Base-by-base conservation (phyloP, 2,888 invertebrate species). In the Caradrina kadenii region DNA sequence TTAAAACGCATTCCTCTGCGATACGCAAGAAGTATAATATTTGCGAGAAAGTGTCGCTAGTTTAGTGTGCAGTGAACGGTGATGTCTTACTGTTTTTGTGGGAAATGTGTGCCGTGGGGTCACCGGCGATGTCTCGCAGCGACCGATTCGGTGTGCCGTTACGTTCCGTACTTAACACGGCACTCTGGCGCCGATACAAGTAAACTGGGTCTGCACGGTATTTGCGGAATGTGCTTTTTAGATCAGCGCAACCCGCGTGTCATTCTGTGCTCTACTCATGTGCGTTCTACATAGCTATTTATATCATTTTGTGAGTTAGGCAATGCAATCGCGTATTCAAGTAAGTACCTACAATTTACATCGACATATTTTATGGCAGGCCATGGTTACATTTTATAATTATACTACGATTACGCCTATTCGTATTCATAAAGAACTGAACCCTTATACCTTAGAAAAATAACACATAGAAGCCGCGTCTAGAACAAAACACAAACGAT, bases 41-140 rank as follows among this genome's bases (percentile, higher is more conserved):
- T 74, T 61, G 50, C 81, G 79, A 69, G 87, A 88, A 86, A 86
- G 86, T 87, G 84, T 84, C 74, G 74, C 84, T 82, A 79, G 80
- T 81, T 72, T 73, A 73, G 81, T 78, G 76, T 79, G 83, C 81
- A 81, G 75, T 77, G 82, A 81, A 80, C 83, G 83, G 77, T 79
- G 79, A 73, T 82, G 73, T 64, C 76, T 80, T 75, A 79, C 83
- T 76, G 80, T 79, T 77, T 85, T 87, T 87, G 84, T 77, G 65
- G 79, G 69, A 86, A 86, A 90, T 89, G 88, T 91, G 83, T 90
- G 91, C 82, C 87, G 87, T 65, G 78, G 69, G 87, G 90, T 89
- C 90, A 84, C 71, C 74, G 79, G 68, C 79, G 83, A 80, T 68
- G 76, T 76, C 80, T 81, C 83, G 66, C 65, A 77, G 85, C 79